A percentile compares a stretch with the other conserved stretches of the same genome.
These are phyloP conservation scores for Indri indri DNA, from an alignment of 2,113 vertebrate species.

Conservation along the genomic window DNA sequence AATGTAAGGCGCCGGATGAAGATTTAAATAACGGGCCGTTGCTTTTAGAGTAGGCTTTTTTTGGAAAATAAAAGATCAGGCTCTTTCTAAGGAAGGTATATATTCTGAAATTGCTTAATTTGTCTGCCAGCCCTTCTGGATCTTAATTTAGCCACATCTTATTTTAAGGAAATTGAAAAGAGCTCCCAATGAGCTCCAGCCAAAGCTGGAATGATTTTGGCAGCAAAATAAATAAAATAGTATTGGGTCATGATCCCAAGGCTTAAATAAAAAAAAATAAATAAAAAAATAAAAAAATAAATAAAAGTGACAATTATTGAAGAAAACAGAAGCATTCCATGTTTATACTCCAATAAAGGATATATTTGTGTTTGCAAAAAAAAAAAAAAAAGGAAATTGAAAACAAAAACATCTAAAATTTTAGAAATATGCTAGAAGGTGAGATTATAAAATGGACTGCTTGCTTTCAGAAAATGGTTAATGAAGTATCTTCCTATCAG, in stretches of 20 bases:
- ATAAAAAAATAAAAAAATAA: too few species aligned
- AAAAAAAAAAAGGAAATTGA: too few species aligned
- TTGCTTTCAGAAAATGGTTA: neutral
- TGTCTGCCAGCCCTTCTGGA: neutral
- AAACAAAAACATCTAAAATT: neutral
- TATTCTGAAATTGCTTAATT: neutral
- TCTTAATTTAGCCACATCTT: neutral
- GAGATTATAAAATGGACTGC: neutral
- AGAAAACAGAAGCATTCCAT: neutral
- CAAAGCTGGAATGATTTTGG: neutral
- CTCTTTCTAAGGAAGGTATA: neutral
- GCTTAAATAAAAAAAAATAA: neutral
- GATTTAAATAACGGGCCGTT: neutral
- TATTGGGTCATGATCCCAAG: fast-evolving
- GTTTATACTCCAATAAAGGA: neutral
- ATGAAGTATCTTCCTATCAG: neutral
- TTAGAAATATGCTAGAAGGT: neutral
- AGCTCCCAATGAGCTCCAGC: neutral
- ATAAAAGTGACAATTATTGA: neutral
- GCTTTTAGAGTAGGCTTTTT: neutral
- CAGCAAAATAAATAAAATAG: neutral
- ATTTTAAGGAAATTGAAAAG: neutral
- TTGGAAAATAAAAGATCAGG: neutral
- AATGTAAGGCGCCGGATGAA: neutral
- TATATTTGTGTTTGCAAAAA: too few species aligned